Conservation (phyloP, 2,797 vertebrate genomes). For the Galago senegalensis region DNA sequence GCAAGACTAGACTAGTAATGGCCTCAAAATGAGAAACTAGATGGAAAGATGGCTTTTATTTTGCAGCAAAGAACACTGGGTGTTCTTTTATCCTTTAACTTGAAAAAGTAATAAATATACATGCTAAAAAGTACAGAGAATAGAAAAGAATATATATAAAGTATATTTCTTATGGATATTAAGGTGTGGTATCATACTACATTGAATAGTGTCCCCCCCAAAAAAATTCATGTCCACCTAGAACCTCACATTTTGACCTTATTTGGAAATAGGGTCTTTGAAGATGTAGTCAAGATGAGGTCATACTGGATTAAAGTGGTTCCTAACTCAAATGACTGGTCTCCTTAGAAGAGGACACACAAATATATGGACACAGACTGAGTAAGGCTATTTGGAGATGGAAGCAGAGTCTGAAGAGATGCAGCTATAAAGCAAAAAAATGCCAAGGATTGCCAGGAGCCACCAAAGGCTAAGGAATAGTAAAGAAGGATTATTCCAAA, state of each 20-base stretch:
- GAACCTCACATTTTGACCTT: not conserved
- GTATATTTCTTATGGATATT: not conserved
- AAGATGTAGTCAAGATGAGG: not conserved
- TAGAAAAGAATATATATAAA: not conserved
- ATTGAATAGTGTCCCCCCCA: not conserved
- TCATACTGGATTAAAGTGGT: not conserved
- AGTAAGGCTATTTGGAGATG: not conserved
- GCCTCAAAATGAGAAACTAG: not conserved
- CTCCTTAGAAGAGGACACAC: not conserved
- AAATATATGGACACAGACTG: not conserved
- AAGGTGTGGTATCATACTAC: not conserved
- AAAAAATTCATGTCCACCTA: not conserved
- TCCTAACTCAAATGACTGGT: not conserved
- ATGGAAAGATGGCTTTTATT: not conserved
- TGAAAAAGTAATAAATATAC: not conserved
- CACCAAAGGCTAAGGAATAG: not conserved
- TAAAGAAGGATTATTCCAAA: not conserved
- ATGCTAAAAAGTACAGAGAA: not conserved
- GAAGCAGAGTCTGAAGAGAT: not conserved
- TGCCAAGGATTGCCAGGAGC: not conserved
- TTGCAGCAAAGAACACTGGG: not conserved
- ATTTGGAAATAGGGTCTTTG: conserved; percentile 22
- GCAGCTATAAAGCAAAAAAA: not conserved
- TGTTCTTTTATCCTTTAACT: not conserved
- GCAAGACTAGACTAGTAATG: not conserved